Conservation (phyloP, 2,797 vertebrate genomes). For the Anguilla anguilla region DNA sequence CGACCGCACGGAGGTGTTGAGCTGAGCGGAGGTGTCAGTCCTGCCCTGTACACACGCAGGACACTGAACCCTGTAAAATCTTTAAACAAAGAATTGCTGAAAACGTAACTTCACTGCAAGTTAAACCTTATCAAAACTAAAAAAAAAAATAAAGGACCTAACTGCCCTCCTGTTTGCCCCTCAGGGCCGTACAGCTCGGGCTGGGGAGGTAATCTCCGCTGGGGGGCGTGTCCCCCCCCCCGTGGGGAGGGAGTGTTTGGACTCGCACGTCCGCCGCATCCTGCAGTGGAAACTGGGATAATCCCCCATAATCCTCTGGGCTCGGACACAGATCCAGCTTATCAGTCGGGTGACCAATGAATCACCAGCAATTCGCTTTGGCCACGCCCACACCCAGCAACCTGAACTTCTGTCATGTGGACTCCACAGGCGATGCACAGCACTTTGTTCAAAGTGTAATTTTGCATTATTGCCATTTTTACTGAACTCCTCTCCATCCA, state of each 20-base stretch:
- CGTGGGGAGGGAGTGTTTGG: background rate
- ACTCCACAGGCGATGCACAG: background rate
- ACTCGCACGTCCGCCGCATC: background rate
- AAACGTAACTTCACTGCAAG: background rate
- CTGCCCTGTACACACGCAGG: background rate
- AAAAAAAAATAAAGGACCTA: background rate
- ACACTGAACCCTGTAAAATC: background rate
- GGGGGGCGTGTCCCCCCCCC: background rate
- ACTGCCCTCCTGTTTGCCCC: background rate
- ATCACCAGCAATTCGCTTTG: background rate
- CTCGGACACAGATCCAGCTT: background rate
- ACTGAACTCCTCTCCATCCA: background rate
- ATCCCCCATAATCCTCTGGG: background rate
- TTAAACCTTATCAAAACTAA: background rate
- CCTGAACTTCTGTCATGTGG: background rate
- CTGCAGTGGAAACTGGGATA: background rate
- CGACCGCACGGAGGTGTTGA: too few species aligned
- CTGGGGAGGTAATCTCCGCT: background rate
- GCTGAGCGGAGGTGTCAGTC: too few species aligned
- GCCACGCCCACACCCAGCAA: background rate
- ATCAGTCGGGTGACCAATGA: background rate
- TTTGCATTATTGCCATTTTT: background rate
- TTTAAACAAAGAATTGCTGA: background rate
- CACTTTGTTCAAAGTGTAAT: background rate
- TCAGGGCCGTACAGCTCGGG: background rate